phyloP scores from a whole-genome alignment of 2,888 invertebrate species.

The Mesorhabditis belari region DNA sequence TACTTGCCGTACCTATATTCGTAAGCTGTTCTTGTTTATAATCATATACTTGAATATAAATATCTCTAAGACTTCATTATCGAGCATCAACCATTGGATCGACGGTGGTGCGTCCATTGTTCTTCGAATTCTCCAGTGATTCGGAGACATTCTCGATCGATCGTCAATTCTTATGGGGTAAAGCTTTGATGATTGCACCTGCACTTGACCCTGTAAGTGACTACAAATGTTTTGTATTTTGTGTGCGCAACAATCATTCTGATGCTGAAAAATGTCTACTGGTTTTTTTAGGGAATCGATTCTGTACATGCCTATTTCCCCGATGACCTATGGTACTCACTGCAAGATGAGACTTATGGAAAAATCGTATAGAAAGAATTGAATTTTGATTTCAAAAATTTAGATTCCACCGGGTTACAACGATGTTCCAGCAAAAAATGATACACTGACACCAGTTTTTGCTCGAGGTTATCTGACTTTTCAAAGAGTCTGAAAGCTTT shows the following conservation, averaged over 20 bases:
- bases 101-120: constrained; percentile 42
- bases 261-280: neutral
- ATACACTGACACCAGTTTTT: constrained; percentile 40
- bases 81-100: constrained; percentile 29
- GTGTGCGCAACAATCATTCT: too few species aligned
- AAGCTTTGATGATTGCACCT: constrained; percentile 41
- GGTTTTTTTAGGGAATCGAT: constrained; percentile 16
- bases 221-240: neutral
- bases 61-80: constrained; percentile 37
- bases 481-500: too few species aligned
- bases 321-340: constrained; percentile 52
- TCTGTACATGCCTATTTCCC: constrained; percentile 53
- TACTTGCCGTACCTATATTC: constrained; percentile 38
- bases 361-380: neutral
- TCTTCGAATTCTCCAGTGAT: constrained; percentile 44
- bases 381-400: constrained; percentile 1
- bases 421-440: constrained; percentile 27
- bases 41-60: neutral
- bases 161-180: constrained; percentile 45
- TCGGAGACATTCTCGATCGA: constrained; percentile 19
- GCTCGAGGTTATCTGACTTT: constrained; percentile 33
- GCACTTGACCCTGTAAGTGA: constrained; percentile 18
- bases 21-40: constrained; percentile 5
- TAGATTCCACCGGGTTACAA: constrained; percentile 24
- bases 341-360: constrained; percentile 33